Evolutionary conservation across 2,797 vertebrate species (phyloP).

Genomic region (Psittacula echo): DNA sequence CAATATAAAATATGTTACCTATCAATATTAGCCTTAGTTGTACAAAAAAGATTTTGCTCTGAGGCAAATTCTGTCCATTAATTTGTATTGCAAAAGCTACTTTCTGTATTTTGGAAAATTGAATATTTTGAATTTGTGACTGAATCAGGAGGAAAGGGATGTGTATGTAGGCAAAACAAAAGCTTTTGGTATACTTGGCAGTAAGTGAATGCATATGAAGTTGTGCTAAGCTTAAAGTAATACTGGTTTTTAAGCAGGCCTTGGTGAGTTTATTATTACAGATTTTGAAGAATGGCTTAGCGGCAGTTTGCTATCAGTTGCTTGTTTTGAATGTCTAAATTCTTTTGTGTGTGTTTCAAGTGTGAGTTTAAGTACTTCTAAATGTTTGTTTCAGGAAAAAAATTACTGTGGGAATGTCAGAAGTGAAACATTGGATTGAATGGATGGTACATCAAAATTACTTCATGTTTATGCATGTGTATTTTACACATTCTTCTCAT

Average conservation of each 20-base stretch:
- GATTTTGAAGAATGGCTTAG: background rate
- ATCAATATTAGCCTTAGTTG: background rate
- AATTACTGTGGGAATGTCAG: background rate
- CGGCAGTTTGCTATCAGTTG: background rate
- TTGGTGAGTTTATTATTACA: background rate
- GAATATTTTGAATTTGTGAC: background rate
- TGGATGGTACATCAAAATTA: background rate
- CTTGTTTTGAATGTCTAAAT: background rate
- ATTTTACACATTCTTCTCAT: background rate
- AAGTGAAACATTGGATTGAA: background rate
- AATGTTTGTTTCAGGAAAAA: background rate
- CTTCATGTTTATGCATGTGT: background rate
- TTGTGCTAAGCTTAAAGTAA: background rate
- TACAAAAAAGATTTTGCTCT: background rate
- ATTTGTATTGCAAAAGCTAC: background rate
- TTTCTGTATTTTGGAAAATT: background rate
- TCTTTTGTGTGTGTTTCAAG: background rate
- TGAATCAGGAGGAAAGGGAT: background rate
- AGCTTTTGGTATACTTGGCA: background rate
- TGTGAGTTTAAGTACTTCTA: background rate
- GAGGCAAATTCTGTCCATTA: background rate
- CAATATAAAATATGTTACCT: background rate
- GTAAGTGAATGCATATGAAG: background rate
- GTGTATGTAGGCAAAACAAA: background rate
- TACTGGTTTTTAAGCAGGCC: background rate